Base-by-base conservation (phyloP, 2,113 vertebrate species). In the Callorhinus ursinus region DNA sequence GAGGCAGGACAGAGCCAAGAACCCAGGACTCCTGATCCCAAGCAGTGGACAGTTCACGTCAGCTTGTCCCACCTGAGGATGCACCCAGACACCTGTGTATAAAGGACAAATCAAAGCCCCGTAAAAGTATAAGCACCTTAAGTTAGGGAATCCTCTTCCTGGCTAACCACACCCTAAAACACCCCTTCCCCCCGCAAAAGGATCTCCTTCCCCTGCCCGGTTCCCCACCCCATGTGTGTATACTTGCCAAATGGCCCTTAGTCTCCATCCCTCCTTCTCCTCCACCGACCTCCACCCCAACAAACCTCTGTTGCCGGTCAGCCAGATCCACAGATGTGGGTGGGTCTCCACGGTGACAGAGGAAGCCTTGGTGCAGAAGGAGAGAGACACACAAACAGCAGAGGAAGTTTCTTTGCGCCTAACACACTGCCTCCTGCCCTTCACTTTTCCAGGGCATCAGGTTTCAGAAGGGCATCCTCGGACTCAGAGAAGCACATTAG, bases 341-440 rank as follows among this genome's bases (percentile, higher is more conserved):
- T 61, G 67, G 31, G 69, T 96, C 83, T 81, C 87, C 71, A 85
- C 36, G 76, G 88, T 92, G 76, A 97, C 61, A 77, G 28, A 93
- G 42, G 84, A 88, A 81, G 39, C 39, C 36, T 36, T 81, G 39
- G 18, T 79, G 39, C 26, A 69, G 12, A 61, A 87, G 33, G 24
- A 92, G 46, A 96, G 22, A 96, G 24, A 96, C 24, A 92, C 24
- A 92, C 18, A 63, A 92, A 79, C 24, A 97, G 92, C 83, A 79
- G 51, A 36, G n/a, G 65, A 36, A 39, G 13, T 26, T 88, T 88
- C 85, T 80, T 26, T 61, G 63, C 49, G 21, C 4, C 19, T 59
- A 82, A 74, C n/a, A 19, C 10, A 71, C 18, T 69, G 28, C 42
- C 39, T 15, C 18, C 63, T 72, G 69, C 51, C 51, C 79, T 95